phyloP scores from a whole-genome alignment of 2,113 vertebrate genomes.

The Mesocricetus auratus region DNA sequence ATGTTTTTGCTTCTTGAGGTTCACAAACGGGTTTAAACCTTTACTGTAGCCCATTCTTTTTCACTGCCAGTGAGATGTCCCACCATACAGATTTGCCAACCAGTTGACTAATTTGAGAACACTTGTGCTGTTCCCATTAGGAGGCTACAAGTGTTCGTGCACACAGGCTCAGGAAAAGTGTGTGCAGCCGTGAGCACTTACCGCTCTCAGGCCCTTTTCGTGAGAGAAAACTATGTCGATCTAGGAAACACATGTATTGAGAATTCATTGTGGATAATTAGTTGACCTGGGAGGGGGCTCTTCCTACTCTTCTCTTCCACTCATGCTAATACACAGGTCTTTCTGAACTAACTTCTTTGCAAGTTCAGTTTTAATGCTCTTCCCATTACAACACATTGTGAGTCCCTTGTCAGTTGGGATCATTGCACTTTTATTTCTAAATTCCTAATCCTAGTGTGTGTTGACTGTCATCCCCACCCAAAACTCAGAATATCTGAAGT shows the following conservation, averaged over 20 bases:
- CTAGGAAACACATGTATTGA: not conserved
- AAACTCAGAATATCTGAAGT: not conserved
- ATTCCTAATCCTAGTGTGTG: not conserved
- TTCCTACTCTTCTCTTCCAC: not conserved
- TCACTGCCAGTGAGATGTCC: not conserved
- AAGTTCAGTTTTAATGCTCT: not conserved
- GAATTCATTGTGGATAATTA: not conserved
- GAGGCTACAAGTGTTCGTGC: not conserved
- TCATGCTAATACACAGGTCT: not conserved
- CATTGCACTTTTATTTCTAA: not conserved
- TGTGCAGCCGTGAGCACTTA: not conserved
- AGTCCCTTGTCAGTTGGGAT: not conserved
- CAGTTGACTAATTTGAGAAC: not conserved
- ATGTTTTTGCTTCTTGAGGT: not conserved
- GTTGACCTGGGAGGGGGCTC: not conserved
- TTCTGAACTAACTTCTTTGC: not conserved
- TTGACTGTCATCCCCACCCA: not conserved
- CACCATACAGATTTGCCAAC: not conserved
- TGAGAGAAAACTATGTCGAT: not conserved
- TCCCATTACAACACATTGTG: not conserved
- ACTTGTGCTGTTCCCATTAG: not conserved
- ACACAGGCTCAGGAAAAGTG: not conserved
- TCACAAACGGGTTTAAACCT: not conserved
- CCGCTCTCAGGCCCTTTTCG: not conserved
- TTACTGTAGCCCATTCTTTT: not conserved